Percentiles rank a stretch among this genome's conserved stretches.
Evolutionary conservation across 2,113 vertebrate species (phyloP).

Genomic region (Barnardius zonarius): DNA sequence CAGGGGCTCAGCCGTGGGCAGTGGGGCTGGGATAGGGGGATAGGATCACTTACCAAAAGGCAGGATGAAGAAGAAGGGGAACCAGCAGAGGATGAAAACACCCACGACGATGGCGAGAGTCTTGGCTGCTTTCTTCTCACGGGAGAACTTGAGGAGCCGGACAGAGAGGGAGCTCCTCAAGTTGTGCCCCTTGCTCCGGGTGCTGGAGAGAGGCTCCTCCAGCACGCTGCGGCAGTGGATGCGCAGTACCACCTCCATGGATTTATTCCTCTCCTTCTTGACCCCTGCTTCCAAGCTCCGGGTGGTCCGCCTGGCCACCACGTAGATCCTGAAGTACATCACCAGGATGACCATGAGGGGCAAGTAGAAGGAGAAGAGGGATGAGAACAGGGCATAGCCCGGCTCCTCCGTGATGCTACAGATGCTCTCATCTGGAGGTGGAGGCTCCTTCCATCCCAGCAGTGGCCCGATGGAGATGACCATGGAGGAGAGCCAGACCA

Average conservation of each 20-base stretch:
- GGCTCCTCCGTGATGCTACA: conserved; percentile 96
- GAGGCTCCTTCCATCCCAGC: conserved; percentile 96
- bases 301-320: conserved; percentile 94
- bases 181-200: conserved; percentile 83
- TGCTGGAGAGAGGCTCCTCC: conserved; percentile 77
- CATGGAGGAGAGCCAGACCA: conserved; percentile 90
- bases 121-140: conserved; percentile 97
- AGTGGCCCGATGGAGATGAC: conserved; percentile 95
- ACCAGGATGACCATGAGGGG: conserved; percentile 92
- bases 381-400: conserved; percentile 96
- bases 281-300: conserved; percentile 92
- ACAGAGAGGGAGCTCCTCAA: conserved; percentile 93
- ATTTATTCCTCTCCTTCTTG: conserved; percentile 90
- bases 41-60: conserved; percentile 85
- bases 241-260: conserved; percentile 90
- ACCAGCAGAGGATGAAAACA: conserved; percentile 97
- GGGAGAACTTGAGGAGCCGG: conserved; percentile 94
- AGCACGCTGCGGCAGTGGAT: conserved; percentile 86
- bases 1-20: background rate
- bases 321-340: conserved; percentile 96
- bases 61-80: conserved; percentile 97
- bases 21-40: rapidly evolving
- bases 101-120: conserved; percentile 97
- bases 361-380: conserved; percentile 96
- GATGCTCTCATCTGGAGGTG: conserved; percentile 86